Conservation (phyloP, 2,113 vertebrate species). For the Oriolus oriolus region DNA sequence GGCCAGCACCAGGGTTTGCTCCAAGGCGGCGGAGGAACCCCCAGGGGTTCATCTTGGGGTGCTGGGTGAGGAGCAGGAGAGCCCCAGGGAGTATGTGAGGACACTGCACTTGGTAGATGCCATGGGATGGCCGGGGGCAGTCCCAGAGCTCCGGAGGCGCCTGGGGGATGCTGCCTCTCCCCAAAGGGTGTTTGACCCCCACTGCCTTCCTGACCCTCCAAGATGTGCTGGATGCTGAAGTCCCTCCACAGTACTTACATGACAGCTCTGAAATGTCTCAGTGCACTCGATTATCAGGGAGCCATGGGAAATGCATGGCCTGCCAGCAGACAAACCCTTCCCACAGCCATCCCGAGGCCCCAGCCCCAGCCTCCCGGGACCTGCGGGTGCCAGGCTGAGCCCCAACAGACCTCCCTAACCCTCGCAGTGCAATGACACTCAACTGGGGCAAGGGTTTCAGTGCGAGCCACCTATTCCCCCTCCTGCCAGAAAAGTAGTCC, state of each 20-base stretch:
- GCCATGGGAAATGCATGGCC: not conserved
- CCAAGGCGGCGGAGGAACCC: not conserved
- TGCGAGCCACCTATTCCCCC: not conserved
- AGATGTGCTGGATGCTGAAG: not conserved
- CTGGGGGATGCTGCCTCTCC: not conserved
- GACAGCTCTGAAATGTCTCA: not conserved
- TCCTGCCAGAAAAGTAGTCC: not conserved
- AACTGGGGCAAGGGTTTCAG: not conserved
- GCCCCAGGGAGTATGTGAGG: not conserved
- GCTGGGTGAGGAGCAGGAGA: not conserved
- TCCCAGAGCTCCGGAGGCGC: not conserved
- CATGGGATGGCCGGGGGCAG: not conserved
- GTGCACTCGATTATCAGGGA: not conserved
- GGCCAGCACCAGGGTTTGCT: not conserved
- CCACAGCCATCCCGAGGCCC: not conserved
- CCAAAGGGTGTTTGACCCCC: not conserved
- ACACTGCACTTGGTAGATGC: not conserved
- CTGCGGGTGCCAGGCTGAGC: not conserved
- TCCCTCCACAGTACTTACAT: rapidly evolving
- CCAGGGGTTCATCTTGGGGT: not conserved
- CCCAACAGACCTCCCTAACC: rapidly evolving
- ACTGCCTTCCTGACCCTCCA: not conserved
- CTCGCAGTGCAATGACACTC: rapidly evolving
- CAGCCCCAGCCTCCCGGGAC: rapidly evolving
- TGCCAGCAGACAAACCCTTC: not conserved